phyloP scores from a whole-genome alignment of 2,888 invertebrate species.

The Drosophila ochracea region DNA sequence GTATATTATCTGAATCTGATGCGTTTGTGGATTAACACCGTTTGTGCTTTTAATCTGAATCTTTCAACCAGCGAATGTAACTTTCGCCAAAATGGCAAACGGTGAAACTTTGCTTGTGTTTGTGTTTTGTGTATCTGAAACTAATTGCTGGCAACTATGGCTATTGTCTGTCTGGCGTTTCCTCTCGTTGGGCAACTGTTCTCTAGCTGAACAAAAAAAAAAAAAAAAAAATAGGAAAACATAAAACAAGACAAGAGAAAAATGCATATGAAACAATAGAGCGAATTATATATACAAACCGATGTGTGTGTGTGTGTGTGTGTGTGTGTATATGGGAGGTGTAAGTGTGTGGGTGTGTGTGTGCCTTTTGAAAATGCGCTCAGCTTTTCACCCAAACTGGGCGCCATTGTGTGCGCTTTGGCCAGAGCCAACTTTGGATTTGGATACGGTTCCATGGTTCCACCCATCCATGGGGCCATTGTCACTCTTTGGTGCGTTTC shows the following conservation, averaged over 20 bases:
- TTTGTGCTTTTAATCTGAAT: slow-evolving; percentile 44
- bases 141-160: slow-evolving; percentile 61
- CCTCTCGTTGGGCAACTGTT: slow-evolving; percentile 48
- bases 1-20: not conserved
- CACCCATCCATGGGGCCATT: slow-evolving; percentile 60
- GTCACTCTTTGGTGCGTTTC: slow-evolving; percentile 69
- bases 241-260: slow-evolving; percentile 34
- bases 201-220: slow-evolving; percentile 24
- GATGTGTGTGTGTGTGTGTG: slow-evolving; percentile 18
- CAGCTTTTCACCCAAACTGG: slow-evolving; percentile 68
- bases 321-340: slow-evolving; percentile 2
- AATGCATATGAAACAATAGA: slow-evolving; percentile 65
- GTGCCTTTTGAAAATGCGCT: slow-evolving; percentile 55
- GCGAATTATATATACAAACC: slow-evolving; percentile 49
- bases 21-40: slow-evolving; percentile 37
- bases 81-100: slow-evolving; percentile 54
- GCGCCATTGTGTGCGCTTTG: slow-evolving; percentile 58
- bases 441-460: slow-evolving; percentile 61
- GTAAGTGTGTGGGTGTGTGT: not conserved
- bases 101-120: slow-evolving; percentile 27
- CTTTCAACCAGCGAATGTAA: slow-evolving; percentile 37
- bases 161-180: slow-evolving; percentile 59
- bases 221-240: not conserved
- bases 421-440: slow-evolving; percentile 56
- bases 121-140: slow-evolving; percentile 43